Evolutionary conservation across 2,888 invertebrate genomes (phyloP).

Genomic region (Brachyopa scutellaris): DNA sequence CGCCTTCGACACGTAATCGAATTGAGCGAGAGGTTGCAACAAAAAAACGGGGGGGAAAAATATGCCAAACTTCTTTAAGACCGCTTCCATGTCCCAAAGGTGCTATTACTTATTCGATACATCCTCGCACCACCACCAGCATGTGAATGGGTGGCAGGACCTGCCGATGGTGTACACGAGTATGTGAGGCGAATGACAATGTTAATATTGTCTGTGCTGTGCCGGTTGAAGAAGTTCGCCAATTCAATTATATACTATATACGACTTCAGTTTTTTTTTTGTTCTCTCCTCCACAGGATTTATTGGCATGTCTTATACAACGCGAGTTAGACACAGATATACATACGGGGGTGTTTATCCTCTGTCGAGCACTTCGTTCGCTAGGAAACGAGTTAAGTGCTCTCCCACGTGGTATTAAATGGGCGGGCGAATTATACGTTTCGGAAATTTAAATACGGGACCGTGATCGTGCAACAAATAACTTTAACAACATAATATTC

Average conservation of each 20-base stretch:
- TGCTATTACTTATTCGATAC: constrained; percentile 26
- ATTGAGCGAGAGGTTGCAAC: background rate
- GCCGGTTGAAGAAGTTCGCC: constrained; percentile 43
- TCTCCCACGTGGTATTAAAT: constrained; percentile 36
- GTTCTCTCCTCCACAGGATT: constrained; percentile 12
- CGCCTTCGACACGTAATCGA: constrained; percentile 42
- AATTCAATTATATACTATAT: constrained; percentile 54
- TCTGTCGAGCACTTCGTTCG: constrained; percentile 39
- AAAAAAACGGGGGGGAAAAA: background rate
- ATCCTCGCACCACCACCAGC: background rate
- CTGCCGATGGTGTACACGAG: background rate
- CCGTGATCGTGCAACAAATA: constrained; percentile 52
- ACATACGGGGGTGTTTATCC: constrained; percentile 9
- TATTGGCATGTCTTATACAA: constrained; percentile 49
- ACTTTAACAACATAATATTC: constrained; percentile 46
- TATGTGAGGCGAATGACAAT: constrained; percentile 56
- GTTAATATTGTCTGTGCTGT: constrained; percentile 35
- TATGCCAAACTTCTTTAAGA: constrained; percentile 33
- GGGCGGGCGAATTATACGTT: constrained; percentile 26
- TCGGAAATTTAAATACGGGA: constrained; percentile 53
- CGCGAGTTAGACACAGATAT: background rate
- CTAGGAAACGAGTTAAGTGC: constrained; percentile 51
- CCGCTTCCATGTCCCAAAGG: constrained; percentile 31
- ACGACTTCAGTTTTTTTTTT: background rate
- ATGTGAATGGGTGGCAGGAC: constrained; percentile 1